Evolutionary conservation across 1,140 invertebrate genomes (phyloP).

Genomic region (Bombus confusus): DNA sequence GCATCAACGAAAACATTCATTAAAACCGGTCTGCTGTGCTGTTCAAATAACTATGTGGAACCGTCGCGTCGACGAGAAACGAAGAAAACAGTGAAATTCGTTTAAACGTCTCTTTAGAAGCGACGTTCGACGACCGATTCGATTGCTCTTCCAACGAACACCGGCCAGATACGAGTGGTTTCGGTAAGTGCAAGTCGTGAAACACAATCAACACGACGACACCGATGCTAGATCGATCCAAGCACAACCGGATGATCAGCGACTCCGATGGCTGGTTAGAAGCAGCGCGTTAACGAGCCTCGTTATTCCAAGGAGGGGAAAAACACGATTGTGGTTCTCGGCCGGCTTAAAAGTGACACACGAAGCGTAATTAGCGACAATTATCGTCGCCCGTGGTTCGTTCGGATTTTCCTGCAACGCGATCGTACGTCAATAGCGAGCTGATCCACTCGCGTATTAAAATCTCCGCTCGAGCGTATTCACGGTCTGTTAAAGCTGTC

Average conservation of each 20-base stretch:
- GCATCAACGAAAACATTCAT: slow-evolving; percentile 37
- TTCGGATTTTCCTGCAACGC: background rate
- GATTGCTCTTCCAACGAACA: slow-evolving; percentile 13
- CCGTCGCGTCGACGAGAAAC: background rate
- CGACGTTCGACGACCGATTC: slow-evolving; percentile 4
- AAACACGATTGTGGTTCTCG: slow-evolving; percentile 16
- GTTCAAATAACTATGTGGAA: slow-evolving; percentile 17
- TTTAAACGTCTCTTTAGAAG: slow-evolving; percentile 28
- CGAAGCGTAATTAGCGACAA: slow-evolving; percentile 62
- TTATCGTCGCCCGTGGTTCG: slow-evolving; percentile 24
- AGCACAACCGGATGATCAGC: background rate
- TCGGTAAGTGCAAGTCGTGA: slow-evolving; percentile 24
- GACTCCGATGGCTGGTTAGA: slow-evolving; percentile 34
- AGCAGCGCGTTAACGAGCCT: slow-evolving; percentile 16
- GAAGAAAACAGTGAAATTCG: slow-evolving; percentile 33
- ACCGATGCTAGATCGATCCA: slow-evolving; percentile 28
- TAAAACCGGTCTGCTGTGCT: slow-evolving; percentile 16
- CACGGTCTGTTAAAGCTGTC: background rate
- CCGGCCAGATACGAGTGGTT: slow-evolving; percentile 22
- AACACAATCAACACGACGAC: slow-evolving; percentile 43
- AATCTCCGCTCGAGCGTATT: slow-evolving; percentile 1
- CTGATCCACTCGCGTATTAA: background rate
- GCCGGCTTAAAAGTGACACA: slow-evolving; percentile 45
- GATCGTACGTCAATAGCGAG: slow-evolving; percentile 25
- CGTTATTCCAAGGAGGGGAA: slow-evolving; percentile 26